Evolutionary conservation across 2,113 vertebrate species (phyloP).

Genomic region (Promerops cafer): DNA sequence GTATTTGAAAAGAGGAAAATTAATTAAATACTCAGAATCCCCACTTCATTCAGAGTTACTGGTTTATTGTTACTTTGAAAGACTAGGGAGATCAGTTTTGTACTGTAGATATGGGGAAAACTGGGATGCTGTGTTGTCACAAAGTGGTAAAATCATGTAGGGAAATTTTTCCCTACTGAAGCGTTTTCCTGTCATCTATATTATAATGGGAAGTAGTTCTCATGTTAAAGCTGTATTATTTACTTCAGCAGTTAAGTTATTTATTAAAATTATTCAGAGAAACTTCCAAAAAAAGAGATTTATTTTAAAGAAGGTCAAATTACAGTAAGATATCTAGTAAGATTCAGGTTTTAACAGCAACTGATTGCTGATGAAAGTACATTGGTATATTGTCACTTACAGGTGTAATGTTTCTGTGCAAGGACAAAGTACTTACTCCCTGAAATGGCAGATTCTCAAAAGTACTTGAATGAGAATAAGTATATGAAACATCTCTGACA

Average conservation of each 20-base stretch:
- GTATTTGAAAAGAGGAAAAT: neutral
- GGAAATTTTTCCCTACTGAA: neutral
- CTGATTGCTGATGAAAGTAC: neutral
- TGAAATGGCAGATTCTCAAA: neutral
- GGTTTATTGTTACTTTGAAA: neutral
- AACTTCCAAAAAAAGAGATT: neutral
- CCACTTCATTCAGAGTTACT: neutral
- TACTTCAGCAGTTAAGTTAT: neutral
- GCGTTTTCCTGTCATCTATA: neutral
- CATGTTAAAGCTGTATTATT: neutral
- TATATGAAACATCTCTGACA: neutral
- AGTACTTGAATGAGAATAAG: neutral
- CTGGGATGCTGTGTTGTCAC: neutral
- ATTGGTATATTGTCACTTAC: neutral
- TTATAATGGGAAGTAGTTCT: neutral
- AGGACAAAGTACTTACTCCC: neutral
- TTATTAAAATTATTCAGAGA: neutral
- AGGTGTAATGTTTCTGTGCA: neutral
- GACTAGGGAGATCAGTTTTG: rapidly evolving
- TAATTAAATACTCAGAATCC: neutral
- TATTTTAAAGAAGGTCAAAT: neutral
- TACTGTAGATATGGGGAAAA: neutral
- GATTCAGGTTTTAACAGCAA: neutral
- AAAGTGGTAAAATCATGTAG: neutral
- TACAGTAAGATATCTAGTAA: neutral